phyloP scores from a whole-genome alignment of 1,140 invertebrate species.

The Teleopsis dalmanni region DNA sequence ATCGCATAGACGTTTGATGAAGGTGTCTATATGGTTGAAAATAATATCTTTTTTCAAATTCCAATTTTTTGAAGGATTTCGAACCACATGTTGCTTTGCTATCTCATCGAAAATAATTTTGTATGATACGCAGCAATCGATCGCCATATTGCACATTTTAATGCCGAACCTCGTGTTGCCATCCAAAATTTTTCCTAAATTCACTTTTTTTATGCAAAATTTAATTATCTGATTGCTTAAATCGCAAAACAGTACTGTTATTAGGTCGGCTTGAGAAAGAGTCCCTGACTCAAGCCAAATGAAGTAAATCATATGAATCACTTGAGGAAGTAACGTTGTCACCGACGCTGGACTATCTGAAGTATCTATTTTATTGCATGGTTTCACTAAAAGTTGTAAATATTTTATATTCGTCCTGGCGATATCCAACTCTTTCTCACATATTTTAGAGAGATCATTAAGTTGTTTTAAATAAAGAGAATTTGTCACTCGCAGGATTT shows the following conservation, averaged over 20 bases:
- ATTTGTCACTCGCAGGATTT: constrained; percentile 64
- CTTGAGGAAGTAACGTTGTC: constrained; percentile 56
- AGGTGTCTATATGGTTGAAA: constrained; percentile 79
- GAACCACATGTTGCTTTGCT: constrained; percentile 34
- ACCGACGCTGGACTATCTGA: constrained; percentile 58
- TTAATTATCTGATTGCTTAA: constrained; percentile 79
- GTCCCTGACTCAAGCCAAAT: constrained; percentile 77
- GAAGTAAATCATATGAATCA: constrained; percentile 68
- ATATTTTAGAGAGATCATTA: constrained; percentile 51
- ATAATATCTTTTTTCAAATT: constrained; percentile 66
- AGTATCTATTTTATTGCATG: constrained; percentile 57
- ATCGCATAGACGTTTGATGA: constrained; percentile 74
- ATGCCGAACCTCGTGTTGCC: constrained; percentile 61
- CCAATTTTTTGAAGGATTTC: constrained; percentile 52
- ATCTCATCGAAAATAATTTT: constrained; percentile 67
- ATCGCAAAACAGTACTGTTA: constrained; percentile 65
- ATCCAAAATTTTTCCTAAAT: constrained; percentile 62
- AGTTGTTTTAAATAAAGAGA: constrained; percentile 76
- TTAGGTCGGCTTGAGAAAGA: constrained; percentile 59
- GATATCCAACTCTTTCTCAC: constrained; percentile 56
- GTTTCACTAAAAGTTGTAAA: constrained; percentile 62
- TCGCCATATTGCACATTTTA: constrained; percentile 61
- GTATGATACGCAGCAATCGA: constrained; percentile 68
- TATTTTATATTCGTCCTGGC: constrained; percentile 76
- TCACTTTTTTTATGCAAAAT: constrained; percentile 62